Conservation (phyloP, 2,888 invertebrate genomes). For the Macrophya alboannulata region DNA sequence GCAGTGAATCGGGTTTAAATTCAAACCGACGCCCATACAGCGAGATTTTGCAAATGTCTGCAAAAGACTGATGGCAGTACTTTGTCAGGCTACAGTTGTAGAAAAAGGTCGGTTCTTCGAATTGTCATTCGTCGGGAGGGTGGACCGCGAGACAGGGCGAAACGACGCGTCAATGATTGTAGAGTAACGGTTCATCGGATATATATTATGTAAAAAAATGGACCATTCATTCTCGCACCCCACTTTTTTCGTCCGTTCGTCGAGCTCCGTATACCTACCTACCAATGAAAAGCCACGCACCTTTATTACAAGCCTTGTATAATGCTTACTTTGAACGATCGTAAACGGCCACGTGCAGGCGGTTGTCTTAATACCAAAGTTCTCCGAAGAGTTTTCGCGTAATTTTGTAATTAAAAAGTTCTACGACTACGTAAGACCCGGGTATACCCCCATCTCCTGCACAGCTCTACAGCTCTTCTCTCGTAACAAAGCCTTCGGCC, state of each 20-base stretch:
- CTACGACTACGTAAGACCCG: conserved; percentile 36
- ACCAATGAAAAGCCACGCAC: conserved; percentile 17
- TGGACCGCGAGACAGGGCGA: conserved; percentile 1
- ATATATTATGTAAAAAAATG: conserved; percentile 8
- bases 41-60: conserved; percentile 26
- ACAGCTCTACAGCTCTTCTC: neutral
- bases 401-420: conserved; percentile 54
- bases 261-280: neutral
- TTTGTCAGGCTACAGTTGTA: conserved; percentile 38
- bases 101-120: conserved; percentile 47
- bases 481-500: conserved; percentile 18
- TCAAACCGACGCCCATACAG: conserved; percentile 33
- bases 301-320: neutral
- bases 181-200: conserved; percentile 37
- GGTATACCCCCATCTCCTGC: neutral
- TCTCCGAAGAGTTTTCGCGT: conserved; percentile 31
- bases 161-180: conserved; percentile 51
- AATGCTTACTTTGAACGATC: conserved; percentile 30
- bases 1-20: conserved; percentile 36
- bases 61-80: conserved; percentile 47
- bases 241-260: neutral
- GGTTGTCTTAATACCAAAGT: conserved; percentile 45
- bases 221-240: neutral
- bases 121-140: conserved; percentile 36
- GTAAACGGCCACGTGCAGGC: conserved; percentile 42